Percentiles rank a stretch among this genome's conserved stretches.
These are phyloP conservation scores for Drosophila trichaetosa DNA, from an alignment of 2,888 invertebrate species.

Conservation along the genomic window DNA sequence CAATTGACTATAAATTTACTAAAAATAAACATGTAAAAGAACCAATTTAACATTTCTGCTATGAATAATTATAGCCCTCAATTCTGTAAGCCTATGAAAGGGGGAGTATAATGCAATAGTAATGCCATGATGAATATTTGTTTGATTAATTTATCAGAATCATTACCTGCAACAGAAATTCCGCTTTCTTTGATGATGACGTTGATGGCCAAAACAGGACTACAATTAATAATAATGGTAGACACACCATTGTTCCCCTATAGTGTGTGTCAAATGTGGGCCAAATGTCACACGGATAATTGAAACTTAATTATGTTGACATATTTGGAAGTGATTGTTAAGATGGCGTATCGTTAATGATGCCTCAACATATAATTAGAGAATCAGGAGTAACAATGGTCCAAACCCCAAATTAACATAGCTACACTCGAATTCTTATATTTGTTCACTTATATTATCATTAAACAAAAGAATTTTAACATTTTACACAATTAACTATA, in stretches of 20 bases:
- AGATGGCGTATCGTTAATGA: conserved; percentile 54
- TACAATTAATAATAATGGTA: conserved; percentile 69
- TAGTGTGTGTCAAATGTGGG: conserved; percentile 16
- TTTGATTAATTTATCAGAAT: conserved; percentile 72
- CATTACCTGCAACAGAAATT: conserved; percentile 57
- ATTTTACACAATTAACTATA: background rate
- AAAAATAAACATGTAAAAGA: background rate
- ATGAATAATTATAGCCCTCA: background rate
- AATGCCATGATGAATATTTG: conserved; percentile 38
- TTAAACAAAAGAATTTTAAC: background rate
- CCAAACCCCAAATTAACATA: background rate
- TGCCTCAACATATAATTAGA: conserved; percentile 61
- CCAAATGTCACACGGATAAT: conserved; percentile 69
- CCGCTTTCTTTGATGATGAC: conserved; percentile 44
- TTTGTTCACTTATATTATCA: background rate
- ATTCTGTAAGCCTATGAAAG: conserved; percentile 14
- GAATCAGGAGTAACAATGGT: conserved; percentile 16
- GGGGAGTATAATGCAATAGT: conserved; percentile 20
- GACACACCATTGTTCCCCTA: conserved; percentile 40
- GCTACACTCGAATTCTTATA: background rate
- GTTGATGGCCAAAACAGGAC: conserved; percentile 40
- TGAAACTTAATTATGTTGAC: conserved; percentile 81
- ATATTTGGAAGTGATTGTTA: conserved; percentile 76
- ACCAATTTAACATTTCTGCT: background rate
- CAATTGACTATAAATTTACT: background rate